A percentile compares a stretch with the other conserved stretches of the same genome.
Evolutionary conservation across 2,797 vertebrate species (phyloP).

Genomic region (Poecile montanus): DNA sequence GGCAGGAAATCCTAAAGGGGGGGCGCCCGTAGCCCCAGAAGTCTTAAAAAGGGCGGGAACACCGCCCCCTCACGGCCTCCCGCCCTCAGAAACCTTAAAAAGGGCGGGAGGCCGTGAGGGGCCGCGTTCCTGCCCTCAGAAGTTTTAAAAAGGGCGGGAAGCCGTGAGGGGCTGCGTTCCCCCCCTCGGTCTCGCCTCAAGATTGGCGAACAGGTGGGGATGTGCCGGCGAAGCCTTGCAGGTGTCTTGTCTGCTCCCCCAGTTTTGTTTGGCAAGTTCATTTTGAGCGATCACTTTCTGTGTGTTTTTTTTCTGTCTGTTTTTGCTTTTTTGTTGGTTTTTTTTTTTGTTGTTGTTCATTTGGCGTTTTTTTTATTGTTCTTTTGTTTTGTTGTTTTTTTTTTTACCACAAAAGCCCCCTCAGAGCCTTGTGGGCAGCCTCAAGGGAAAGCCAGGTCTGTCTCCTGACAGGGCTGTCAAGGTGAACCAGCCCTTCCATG

Average conservation of each 20-base stretch:
- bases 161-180: too few relatives aligned
- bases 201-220: accelerated
- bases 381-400: too few relatives aligned
- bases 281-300: accelerated
- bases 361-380: too few relatives aligned
- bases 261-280: accelerated
- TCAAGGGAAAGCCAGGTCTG: accelerated
- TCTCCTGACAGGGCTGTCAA: accelerated
- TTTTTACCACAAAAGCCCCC: accelerated
- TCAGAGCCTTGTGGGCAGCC: not conserved
- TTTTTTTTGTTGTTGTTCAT: too few relatives aligned
- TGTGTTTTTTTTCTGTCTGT: accelerated
- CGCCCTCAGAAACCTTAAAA: not conserved
- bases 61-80: too few relatives aligned
- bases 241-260: accelerated
- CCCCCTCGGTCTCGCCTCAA: accelerated
- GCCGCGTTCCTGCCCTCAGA: not conserved
- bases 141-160: not conserved
- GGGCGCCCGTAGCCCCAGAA: too few relatives aligned
- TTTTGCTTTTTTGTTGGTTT: too few relatives aligned
- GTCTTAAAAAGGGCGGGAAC: too few relatives aligned
- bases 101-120: not conserved
- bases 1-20: too few relatives aligned
- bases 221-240: accelerated
- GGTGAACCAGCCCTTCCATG: accelerated